Conservation (phyloP, 2,888 invertebrate genomes). For the Nephrotoma guestfalica region DNA sequence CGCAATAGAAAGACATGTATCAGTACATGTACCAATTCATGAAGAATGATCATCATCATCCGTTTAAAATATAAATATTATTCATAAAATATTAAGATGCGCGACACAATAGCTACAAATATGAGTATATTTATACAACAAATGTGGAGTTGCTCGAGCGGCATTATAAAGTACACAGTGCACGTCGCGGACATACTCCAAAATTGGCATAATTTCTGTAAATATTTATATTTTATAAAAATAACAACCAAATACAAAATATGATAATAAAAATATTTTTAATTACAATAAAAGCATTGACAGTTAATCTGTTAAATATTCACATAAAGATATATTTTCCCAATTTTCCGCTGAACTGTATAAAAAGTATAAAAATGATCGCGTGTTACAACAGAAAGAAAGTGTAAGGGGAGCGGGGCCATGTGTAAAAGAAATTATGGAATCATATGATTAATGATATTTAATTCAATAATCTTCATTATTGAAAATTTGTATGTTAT, state of each 20-base stretch:
- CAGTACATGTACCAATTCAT: constrained; percentile 17
- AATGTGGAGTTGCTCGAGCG: background rate
- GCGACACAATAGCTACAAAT: background rate
- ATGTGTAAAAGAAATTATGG: background rate
- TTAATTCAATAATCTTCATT: background rate
- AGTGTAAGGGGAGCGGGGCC: background rate
- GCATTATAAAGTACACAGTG: background rate
- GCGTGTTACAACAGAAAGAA: background rate
- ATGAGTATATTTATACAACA: background rate
- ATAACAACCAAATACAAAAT: background rate
- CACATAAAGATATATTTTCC: background rate
- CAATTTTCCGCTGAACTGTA: background rate
- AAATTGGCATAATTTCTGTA: background rate
- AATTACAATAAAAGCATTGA: background rate
- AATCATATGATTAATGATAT: background rate
- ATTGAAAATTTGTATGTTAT: background rate
- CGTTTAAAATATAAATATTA: background rate
- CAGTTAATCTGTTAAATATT: background rate
- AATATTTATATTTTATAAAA: background rate
- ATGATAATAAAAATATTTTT: background rate
- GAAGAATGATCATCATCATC: background rate
- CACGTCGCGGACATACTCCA: background rate
- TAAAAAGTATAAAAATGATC: background rate
- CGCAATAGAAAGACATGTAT: constrained; percentile 47
- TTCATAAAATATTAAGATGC: background rate